A percentile compares a stretch with the other conserved stretches of the same genome.
These are phyloP conservation scores for Ectropis crepuscularia DNA, from an alignment of 2,888 invertebrate species.

Conservation along the genomic window DNA sequence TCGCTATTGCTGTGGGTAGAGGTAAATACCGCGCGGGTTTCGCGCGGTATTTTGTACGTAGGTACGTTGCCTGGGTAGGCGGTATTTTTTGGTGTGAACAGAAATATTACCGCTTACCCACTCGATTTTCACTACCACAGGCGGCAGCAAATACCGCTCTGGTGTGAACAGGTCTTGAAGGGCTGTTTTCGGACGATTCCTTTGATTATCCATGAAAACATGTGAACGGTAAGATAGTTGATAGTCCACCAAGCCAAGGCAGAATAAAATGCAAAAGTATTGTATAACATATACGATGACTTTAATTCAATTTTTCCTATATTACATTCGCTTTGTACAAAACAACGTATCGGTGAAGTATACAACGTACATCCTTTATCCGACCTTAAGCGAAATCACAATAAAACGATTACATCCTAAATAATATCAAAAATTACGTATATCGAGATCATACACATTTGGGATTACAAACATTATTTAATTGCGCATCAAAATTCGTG, in stretches of 20 bases:
- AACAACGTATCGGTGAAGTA: slow-evolving; percentile 72
- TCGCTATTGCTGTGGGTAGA: no score
- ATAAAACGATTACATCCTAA: slow-evolving; percentile 65
- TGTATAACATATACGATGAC: slow-evolving; percentile 82
- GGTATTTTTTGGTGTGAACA: no score
- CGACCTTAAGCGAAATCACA: slow-evolving; percentile 66
- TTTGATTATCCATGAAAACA: no score
- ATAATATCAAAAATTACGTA: slow-evolving; percentile 70
- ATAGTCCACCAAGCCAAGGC: not conserved
- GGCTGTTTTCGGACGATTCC: no score
- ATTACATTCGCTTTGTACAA: slow-evolving; percentile 81
- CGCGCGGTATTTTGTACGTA: no score
- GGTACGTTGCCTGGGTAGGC: no score
- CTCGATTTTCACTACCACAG: no score
- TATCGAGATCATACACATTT: slow-evolving; percentile 71
- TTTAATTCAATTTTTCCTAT: slow-evolving; percentile 81
- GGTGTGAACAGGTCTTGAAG: no score
- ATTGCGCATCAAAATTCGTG: slow-evolving; percentile 2
- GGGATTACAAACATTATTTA: slow-evolving; percentile 41
- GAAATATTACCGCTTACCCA: no score
- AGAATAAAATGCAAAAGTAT: slow-evolving; percentile 67
- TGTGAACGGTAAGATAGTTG: no score
- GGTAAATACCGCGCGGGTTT: no score
- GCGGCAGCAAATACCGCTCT: no score
- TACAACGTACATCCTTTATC: slow-evolving; percentile 66